Percentiles rank a stretch among this genome's conserved stretches.
Evolutionary conservation across 2,797 vertebrate species (phyloP).

Genomic region (Sebastes wilsoni): DNA sequence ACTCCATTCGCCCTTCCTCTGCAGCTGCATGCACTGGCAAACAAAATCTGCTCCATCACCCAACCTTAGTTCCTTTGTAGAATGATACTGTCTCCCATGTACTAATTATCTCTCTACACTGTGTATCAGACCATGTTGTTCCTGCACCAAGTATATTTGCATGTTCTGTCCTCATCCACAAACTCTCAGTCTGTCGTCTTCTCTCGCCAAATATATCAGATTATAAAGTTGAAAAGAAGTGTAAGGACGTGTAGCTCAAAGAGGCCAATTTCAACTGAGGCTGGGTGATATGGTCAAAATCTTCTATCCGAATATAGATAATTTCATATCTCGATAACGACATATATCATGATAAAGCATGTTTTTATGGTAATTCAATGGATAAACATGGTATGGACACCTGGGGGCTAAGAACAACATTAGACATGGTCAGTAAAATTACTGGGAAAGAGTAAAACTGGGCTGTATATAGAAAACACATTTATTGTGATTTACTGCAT

Average conservation of each 20-base stretch:
- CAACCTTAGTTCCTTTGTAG: background rate
- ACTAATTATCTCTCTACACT: background rate
- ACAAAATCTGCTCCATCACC: background rate
- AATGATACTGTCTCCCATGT: background rate
- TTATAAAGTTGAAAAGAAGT: background rate
- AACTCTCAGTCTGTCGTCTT: background rate
- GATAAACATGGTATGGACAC: background rate
- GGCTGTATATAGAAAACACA: no score
- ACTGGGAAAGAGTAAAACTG: no score
- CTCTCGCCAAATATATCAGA: background rate
- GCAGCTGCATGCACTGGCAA: background rate
- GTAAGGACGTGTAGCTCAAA: background rate
- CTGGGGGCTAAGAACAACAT: no score
- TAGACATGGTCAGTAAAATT: no score
- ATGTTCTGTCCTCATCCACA: background rate
- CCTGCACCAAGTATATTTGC: background rate
- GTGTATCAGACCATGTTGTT: background rate
- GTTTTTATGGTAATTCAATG: no score
- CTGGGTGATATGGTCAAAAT: no score
- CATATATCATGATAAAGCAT: background rate
- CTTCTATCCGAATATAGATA: accelerated
- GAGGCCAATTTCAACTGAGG: background rate
- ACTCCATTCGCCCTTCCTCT: background rate
- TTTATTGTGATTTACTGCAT: no score
- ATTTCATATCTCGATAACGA: background rate